These are phyloP conservation scores for Hyaena hyaena DNA, from an alignment of 2,113 vertebrate genomes.

Conservation along the genomic window DNA sequence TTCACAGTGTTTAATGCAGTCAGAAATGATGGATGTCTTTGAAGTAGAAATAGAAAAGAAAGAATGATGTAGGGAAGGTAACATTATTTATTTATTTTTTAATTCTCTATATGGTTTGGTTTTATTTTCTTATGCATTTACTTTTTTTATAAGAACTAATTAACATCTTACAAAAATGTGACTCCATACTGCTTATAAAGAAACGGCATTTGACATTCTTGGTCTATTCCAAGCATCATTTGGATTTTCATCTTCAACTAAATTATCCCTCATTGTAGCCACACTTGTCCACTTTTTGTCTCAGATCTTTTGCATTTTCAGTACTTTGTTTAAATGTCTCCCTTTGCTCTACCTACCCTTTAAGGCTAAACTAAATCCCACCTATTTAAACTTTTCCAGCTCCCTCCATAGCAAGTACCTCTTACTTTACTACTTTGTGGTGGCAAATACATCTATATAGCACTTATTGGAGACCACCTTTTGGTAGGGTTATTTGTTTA, in stretches of 20 bases:
- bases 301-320: background rate
- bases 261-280: background rate
- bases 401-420: background rate
- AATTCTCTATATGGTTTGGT: background rate
- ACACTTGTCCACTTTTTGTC: background rate
- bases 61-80: background rate
- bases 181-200: background rate
- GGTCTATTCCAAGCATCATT: background rate
- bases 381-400: background rate
- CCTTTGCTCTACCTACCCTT: background rate
- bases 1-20: background rate
- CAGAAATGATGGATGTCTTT: background rate
- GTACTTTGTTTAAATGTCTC: background rate
- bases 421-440: background rate
- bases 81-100: background rate
- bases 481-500: constrained; percentile 29
- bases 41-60: constrained; percentile 7
- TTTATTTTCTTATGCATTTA: constrained; percentile 35
- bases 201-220: background rate
- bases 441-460: background rate
- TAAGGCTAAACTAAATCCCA: background rate
- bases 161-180: background rate
- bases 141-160: constrained; percentile 54
- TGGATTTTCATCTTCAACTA: background rate
- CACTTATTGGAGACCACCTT: background rate